Base-by-base conservation (phyloP, 2,113 vertebrate genomes). In the Sylvia atricapilla region DNA sequence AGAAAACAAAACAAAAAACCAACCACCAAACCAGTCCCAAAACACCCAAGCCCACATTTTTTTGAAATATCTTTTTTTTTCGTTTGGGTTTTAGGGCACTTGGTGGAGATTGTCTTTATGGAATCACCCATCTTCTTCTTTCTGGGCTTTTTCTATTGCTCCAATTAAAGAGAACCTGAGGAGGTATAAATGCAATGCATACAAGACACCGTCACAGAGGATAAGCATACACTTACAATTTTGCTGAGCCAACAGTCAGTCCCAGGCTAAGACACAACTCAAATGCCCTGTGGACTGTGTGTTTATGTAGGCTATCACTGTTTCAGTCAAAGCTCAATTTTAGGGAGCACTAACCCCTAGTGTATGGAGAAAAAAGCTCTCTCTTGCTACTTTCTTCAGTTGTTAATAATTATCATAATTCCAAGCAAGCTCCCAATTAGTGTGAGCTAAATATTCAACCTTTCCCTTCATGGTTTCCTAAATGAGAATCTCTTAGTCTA, bases 361-460 rank as follows among this genome's bases (percentile, higher is more conserved):
- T 56, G 62, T 35, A 89, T 17, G 44, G 47, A 94, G 68, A 84
- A 87, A 87, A 94, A 53, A 76, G 11, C 21, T 64, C 64, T 73
- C 74, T 74, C 27, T 86, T 94, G 41, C 52, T 84, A 41, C 30
- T 79, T 88, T 33, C 13, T 25, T 58, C 35, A 59, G 46, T 30
- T 85, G n/a, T 77, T 92, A 91, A 85, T 87, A 92, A 80, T 86
- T 79, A 91, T 43, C 86, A 59, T 49, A 73, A 96, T 92, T 95
- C 90, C 49, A 90, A 80, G 55, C 21, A 95, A 96, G 46, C 46
- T 95, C 44, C 31, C 49, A 91, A 60, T 92, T 92, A 89, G 52
- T n/a, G 18, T 68, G 81, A 95, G 43, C 58, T 81, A 96, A 93
- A 73, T 43, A 80, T 25, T 91, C 59, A 78, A 18, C 7, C 13